Base-by-base conservation (phyloP, 2,113 vertebrate species). In the Sisor rabdophorus region DNA sequence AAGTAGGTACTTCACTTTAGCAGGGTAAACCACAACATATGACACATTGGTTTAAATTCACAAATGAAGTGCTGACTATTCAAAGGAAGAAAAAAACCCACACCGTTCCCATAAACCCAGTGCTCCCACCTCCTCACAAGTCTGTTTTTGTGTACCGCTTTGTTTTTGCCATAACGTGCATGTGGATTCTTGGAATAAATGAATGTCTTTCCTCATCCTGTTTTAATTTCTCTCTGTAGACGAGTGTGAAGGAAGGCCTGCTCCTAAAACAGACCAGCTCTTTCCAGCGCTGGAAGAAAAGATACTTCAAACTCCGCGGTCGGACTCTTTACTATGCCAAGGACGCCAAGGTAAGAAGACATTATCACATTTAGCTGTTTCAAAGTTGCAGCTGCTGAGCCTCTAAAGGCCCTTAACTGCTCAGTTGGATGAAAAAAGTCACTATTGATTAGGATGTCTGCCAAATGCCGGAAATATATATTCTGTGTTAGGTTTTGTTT, bases 251-350 rank as follows among this genome's bases (percentile, higher is more conserved):
- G 89, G 97, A 99, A 82, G 97, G 97, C 74, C 86, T 98, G 79
- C 87, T 99, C 72, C 84, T 98, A 87, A 99, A 99, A 88, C 97
- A 99, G 93, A 99, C 97, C 74, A 99, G 97, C 83, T 99, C 97
- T n/a, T 99, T 99, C 89, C 97, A 99, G 86, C 93, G 97, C 82
- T 99, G 97, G 97, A 99, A 96, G 85, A 98, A 96, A 65, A 93
- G 97, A 75, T 98, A 98, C 86, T 99, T 99, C 89, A 99, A 98
- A 86, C 92, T 99, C 75, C 92, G 97, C 84, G 97, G 96, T 36
- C 92, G 96, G 32, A 99, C 97, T 0, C 95, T 99, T 75, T 99
- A 99, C 86, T 99, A 99, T 79, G 96, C 97, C 84, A 99, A 99
- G 91, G 95, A 99, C 86, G 95, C 97, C 82, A 99, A 99, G 95